Evolutionary conservation across 2,888 invertebrate genomes (phyloP), one percentile per base, ranked within the genome.

Genomic region (Lydus trimaculatus): DNA sequence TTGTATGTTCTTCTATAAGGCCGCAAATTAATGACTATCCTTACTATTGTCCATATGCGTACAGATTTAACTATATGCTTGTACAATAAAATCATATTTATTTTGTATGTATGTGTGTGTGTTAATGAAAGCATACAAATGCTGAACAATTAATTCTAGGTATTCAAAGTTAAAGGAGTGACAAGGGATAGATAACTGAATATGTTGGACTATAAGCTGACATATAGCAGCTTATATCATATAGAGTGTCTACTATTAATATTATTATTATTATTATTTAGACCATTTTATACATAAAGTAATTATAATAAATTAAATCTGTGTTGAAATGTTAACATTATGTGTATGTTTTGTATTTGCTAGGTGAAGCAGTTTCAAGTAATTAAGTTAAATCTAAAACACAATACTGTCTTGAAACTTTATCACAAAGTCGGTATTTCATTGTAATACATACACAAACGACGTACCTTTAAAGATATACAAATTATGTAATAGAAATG

Each of bases 141-240:
- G 28, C 2, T 13, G 28, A 28, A 28, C 56, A 58, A 64, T 64
- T 64, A 59, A 64, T 64, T 59, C 64, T 48, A 31, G 23, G 1
- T 20, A 31, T 36, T 58, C 36, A 43, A 43, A 36, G 25, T 58
- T 59, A 23, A 64, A 59, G 64, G 59, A 59, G 64, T 64, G 64
- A 64, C 64, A 39, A 17, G 59, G 58, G 64, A 64, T 64, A 58
- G 59, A 64, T 64, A 58, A 39, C 39, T 61, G 39, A 39, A n/a
- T 17, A 61, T 61, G 61, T 61, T 59, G 28, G 59, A 28, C 28
- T 33, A 23, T 58, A 59, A 64, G 58, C 64, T 59, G 64, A 64
- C 64, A 64, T 58, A 33, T 59, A 43, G 59, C 64, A 64, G 39
- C 28, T 63, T 63, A 63, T 60, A 28, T 56, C 13, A 52, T 52